Percentiles rank a stretch among this genome's conserved stretches.
phyloP scores from a whole-genome alignment of 1,140 invertebrate species.

The Apis dorsata region DNA sequence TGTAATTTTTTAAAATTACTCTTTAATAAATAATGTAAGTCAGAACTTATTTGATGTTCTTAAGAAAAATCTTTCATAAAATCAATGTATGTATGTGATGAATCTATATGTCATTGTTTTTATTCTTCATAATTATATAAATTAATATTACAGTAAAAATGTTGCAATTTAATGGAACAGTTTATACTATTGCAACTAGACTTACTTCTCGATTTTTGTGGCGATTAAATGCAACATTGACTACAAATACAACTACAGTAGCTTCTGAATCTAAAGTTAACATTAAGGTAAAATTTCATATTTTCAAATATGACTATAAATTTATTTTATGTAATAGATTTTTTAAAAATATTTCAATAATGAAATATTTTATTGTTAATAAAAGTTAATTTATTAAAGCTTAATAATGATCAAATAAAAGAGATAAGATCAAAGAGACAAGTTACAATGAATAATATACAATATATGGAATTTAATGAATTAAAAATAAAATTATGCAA shows the following conservation, averaged over 20 bases:
- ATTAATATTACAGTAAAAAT: slow-evolving; percentile 62
- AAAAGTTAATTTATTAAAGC: not conserved
- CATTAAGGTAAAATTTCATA: slow-evolving; percentile 46
- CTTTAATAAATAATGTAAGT: not conserved
- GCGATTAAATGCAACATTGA: slow-evolving; percentile 51
- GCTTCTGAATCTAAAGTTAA: not conserved
- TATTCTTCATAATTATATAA: slow-evolving; percentile 55
- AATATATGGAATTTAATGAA: not conserved
- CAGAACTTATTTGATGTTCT: not conserved
- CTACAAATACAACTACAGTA: slow-evolving; percentile 42
- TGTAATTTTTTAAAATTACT: not conserved
- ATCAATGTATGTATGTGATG: too few relatives aligned
- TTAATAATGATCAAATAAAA: not conserved
- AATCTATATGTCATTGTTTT: not conserved
- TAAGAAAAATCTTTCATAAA: not conserved
- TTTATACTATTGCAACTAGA: slow-evolving; percentile 49
- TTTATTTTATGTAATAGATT: not conserved
- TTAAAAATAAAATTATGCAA: not conserved
- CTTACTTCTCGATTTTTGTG: slow-evolving; percentile 41
- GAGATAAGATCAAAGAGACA: rapidly evolving
- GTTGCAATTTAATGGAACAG: slow-evolving; percentile 60
- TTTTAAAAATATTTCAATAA: not conserved
- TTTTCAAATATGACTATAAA: not conserved
- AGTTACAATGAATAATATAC: rapidly evolving
- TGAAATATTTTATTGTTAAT: not conserved